Percentiles rank a stretch among this genome's conserved stretches.
Conservation (phyloP, 2,797 vertebrate species). For the Capromys pilorides region DNA sequence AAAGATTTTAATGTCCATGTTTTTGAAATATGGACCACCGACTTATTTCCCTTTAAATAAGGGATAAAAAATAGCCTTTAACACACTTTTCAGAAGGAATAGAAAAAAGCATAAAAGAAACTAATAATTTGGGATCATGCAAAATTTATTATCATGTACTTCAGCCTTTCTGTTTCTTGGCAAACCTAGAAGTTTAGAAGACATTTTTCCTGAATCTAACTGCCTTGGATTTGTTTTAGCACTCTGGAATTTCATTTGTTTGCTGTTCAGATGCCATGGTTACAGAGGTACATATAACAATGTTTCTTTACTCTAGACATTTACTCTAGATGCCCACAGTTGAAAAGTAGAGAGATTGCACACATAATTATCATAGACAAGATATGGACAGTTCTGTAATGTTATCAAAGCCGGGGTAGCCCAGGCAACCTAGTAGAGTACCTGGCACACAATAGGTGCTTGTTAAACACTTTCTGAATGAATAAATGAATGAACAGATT, state of each 20-base stretch:
- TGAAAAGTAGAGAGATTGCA: background rate
- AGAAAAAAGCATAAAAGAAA: slow-evolving; percentile 43
- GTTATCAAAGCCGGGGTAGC: background rate
- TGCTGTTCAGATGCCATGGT: background rate
- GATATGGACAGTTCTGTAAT: background rate
- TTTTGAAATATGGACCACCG: slow-evolving; percentile 13
- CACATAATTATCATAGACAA: background rate
- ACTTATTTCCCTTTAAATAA: slow-evolving; percentile 11
- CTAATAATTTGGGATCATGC: background rate
- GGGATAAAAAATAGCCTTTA: slow-evolving; percentile 2
- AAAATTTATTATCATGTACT: background rate
- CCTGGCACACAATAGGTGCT: background rate
- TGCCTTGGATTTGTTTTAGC: slow-evolving; percentile 17
- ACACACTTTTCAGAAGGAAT: background rate
- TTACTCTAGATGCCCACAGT: slow-evolving; percentile 6
- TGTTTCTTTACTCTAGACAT: slow-evolving; percentile 38
- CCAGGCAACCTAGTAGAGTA: background rate
- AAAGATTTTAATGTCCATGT: slow-evolving; percentile 15
- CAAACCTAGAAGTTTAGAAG: background rate
- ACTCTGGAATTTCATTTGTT: slow-evolving; percentile 24
- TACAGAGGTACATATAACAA: background rate
- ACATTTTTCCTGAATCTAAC: background rate
- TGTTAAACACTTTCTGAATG: background rate
- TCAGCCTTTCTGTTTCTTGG: background rate
- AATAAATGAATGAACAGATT: background rate